Evolutionary conservation across 1,140 invertebrate genomes (phyloP), one percentile per base, ranked within the genome.

Genomic region (Grapholita molesta): DNA sequence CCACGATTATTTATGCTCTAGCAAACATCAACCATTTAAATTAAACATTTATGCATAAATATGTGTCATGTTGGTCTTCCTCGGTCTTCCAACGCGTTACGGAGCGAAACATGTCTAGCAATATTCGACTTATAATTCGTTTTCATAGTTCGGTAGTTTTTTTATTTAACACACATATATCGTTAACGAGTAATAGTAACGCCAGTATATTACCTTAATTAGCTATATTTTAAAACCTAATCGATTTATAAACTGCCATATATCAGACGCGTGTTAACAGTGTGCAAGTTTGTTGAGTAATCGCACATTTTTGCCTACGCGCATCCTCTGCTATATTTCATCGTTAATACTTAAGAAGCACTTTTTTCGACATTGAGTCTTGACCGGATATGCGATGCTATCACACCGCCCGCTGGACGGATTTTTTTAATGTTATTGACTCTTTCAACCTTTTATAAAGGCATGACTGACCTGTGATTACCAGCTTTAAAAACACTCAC

Each of bases 351-450:
- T 70, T 69, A 69, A 77, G 79, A 82, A 79, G 80, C 80, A 66
- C 68, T 76, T 85, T 84, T 85, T 89, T 89, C 80, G 74, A 80
- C 78, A 74, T 71, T 80, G 77, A 70, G 79, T 74, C 70, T 80
- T 85, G 86, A 85, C 86, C 88, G 88, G 88, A 90, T 86, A 88
- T 76, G 81, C 76, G 85, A 90, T 89, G 82, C 74, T 76, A 90
- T 90, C 88, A 77, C 79, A 82, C 80, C 80, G 78, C 75, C 68
- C 21, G 15, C 69, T 73, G 74, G 69, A 71, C 67, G 79, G 75
- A 80, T 83, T 83, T 79, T 82, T 82, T 82, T 70, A n/a, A 68
- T 78, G 78, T 75, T 78, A 68, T 64, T 70, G 52, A 25, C 61
- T 67, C 66, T 66, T 48, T 15, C 15, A 11, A 35, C 28, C 64